Base-by-base conservation (phyloP, 2,113 vertebrate species). In the Heptranchias perlo region DNA sequence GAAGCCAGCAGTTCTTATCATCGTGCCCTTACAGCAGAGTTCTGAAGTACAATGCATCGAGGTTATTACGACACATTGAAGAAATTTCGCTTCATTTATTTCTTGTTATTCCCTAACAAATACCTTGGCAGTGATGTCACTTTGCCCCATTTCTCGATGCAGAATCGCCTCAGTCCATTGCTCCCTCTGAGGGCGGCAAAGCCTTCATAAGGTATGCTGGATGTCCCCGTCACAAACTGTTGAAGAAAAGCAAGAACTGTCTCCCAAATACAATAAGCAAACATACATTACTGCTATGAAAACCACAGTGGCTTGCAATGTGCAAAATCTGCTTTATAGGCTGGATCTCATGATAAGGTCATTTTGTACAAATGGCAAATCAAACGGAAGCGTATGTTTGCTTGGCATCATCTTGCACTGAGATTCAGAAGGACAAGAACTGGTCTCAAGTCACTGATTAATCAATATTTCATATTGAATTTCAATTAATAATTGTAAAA, bases 101-200 rank as follows among this genome's bases (percentile, higher is more conserved):
- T 67, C 3, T 65, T 47, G 44, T 35, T 49, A 62, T 69, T 95
- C 65, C 94, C 3, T 73, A 3, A 95, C 44, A 95, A 69, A 95
- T 95, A 0, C 99, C 99, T 99, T 96, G 99, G 99, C 78, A 99
- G 98, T 44, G 99, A 99, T 0, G 99, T 99, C 96, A 99, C 98
- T 97, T 99, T 99, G 61, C 99, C 99, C 99, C 99, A 99, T 96
- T 99, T 99, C 97, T 99, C 99, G 96, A 99, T 99, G 97, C 99
- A 99, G 98, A 99, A 99, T 64, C 98, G 98, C 0, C 99, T 97
- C 21, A 99, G 97, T 18, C 99, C 99, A 0, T 99, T 99, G 97
- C 99, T 99, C 8, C 99, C 99, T 8, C 99, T 97, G 2, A 99
- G 98, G 7, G 99, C 98, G 0, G 99, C 98, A 6, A 99, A 99